phyloP scores from a whole-genome alignment of 1,140 invertebrate species.

The Drosophila pseudoananassae region DNA sequence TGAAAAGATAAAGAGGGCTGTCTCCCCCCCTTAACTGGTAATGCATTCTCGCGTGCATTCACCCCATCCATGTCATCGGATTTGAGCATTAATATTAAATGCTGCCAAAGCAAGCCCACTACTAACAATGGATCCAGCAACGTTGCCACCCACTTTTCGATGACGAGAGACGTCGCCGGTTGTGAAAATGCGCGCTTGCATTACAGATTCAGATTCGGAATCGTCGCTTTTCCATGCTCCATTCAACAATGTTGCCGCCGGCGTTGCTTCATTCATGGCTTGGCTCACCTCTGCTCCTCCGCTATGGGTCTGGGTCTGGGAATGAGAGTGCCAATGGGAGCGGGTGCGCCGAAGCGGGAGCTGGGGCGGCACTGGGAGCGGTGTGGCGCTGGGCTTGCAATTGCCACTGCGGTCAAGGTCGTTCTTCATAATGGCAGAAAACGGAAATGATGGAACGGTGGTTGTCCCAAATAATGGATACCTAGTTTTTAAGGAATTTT shows the following conservation, averaged over 20 bases:
- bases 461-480: background rate
- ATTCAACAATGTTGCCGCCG: constrained; percentile 65
- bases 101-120: constrained; percentile 28
- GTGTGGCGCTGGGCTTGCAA: background rate
- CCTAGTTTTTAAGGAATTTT: background rate
- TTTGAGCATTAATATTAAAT: constrained; percentile 56
- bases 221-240: constrained; percentile 44
- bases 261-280: constrained; percentile 55
- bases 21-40: background rate
- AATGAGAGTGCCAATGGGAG: background rate
- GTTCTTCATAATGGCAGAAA: constrained; percentile 35
- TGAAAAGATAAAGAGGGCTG: background rate
- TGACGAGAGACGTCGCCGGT: constrained; percentile 22
- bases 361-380: too few relatives aligned
- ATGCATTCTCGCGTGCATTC: constrained; percentile 59
- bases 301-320: constrained; percentile 7
- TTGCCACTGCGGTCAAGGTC: constrained; percentile 71
- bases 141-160: constrained; percentile 60
- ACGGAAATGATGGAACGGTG: constrained; percentile 9
- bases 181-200: constrained; percentile 42
- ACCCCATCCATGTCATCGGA: constrained; percentile 41
- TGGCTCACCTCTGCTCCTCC: constrained; percentile 1
- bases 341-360: too few relatives aligned
- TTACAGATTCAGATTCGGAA: constrained; percentile 1
- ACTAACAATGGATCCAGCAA: constrained; percentile 46